Percentiles rank a stretch among this genome's conserved stretches.
Evolutionary conservation across 2,113 vertebrate species (phyloP).

Genomic region (Erinaceus europaeus): DNA sequence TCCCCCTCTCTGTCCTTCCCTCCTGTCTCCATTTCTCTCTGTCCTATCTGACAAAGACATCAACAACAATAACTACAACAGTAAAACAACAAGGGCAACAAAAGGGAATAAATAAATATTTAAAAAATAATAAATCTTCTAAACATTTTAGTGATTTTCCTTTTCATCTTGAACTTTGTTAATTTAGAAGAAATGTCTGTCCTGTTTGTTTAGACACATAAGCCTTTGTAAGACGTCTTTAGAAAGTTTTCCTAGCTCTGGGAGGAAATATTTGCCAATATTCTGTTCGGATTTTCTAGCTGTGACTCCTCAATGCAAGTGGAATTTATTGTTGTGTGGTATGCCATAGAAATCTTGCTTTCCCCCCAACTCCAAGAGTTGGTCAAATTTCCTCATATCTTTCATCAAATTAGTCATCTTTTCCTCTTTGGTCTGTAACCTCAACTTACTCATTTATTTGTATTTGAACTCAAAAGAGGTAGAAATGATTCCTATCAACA

Average conservation of each 20-base stretch:
- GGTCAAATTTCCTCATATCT: constrained; percentile 63
- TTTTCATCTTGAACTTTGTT: constrained; percentile 7
- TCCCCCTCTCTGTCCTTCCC: too few species aligned
- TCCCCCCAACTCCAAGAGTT: constrained; percentile 39
- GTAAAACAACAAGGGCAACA: too few species aligned
- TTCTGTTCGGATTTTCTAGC: constrained; percentile 12
- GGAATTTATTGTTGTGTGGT: constrained; percentile 42
- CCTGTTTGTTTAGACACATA: not conserved
- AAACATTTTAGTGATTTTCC: constrained; percentile 7
- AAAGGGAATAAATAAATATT: too few species aligned
- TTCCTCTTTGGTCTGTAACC: constrained; percentile 56
- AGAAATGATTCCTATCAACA: constrained; percentile 61
- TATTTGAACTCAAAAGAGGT: constrained; percentile 63
- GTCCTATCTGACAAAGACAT: too few species aligned
- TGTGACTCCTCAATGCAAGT: constrained; percentile 23
- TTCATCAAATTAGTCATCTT: constrained; percentile 68
- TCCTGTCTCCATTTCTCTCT: too few species aligned
- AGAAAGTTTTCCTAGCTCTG: not conserved
- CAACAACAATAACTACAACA: too few species aligned
- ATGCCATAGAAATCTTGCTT: constrained; percentile 50
- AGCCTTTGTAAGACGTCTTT: not conserved
- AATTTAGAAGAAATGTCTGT: not conserved
- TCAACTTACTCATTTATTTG: constrained; percentile 56
- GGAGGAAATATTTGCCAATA: not conserved
- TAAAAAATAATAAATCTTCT: not conserved